These are phyloP conservation scores for Pseudorhiza aurosa DNA, from an alignment of 30 jellyfish, hydroid and myxozoan species.

Conservation along the genomic window DNA sequence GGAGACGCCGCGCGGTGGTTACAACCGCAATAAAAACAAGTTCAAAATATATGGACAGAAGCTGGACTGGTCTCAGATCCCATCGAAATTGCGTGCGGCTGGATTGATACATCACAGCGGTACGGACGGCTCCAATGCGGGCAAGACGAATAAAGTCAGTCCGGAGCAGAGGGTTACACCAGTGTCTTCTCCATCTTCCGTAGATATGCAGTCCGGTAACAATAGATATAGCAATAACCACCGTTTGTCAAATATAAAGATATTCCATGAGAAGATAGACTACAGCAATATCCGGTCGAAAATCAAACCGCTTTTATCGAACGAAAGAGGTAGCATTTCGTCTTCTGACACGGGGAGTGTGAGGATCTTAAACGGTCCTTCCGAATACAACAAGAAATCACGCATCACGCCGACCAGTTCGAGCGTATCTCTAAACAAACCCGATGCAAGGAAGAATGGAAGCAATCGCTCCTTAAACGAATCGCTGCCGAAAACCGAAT, in stretches of 20 bases:
- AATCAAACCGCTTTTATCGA: conserved; percentile 6
- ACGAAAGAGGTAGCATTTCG: not conserved
- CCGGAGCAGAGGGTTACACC: conserved; percentile 29
- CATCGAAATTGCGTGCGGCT: conserved; percentile 61
- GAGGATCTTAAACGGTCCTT: conserved; percentile 20
- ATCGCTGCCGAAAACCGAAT: not conserved
- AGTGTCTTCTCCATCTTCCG: not conserved
- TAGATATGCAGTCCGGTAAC: not conserved
- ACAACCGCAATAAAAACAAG: conserved; percentile 16
- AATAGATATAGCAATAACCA: not conserved
- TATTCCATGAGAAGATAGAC: conserved; percentile 31
- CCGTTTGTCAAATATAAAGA: conserved; percentile 51
- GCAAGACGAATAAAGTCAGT: conserved; percentile 40
- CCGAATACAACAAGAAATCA: conserved; percentile 6
- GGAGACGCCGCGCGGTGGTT: conserved; percentile 38
- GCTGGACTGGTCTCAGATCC: conserved; percentile 87
- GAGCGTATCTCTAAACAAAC: not conserved
- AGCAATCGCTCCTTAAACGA: not conserved
- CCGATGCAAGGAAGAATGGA: not conserved
- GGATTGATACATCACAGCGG: conserved; percentile 40
- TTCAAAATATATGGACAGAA: conserved; percentile 48
- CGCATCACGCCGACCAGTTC: not conserved
- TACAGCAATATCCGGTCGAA: conserved; percentile 30
- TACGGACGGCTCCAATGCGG: not conserved
- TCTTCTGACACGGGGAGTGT: conserved; percentile 18